Evolutionary conservation across 2,797 vertebrate species (phyloP).

Genomic region (Pogonophryne albipinna): DNA sequence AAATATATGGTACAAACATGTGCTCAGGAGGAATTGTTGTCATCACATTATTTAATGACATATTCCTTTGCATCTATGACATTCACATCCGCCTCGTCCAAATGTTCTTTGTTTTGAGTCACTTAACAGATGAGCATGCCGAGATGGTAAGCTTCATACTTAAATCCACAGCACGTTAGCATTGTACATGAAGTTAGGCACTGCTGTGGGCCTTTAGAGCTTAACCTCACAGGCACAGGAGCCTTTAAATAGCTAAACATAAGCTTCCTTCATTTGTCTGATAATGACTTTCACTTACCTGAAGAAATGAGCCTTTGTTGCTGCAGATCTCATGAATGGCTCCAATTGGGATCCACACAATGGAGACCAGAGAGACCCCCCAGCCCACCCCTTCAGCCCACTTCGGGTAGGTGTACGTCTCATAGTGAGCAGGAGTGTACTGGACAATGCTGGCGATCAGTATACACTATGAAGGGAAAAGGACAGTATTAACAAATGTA

Average conservation of each 20-base stretch:
- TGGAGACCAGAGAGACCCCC: conserved; percentile 79
- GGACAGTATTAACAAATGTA: not conserved
- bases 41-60: no score
- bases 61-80: no score
- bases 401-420: conserved; percentile 78
- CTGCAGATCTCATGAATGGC: conserved; percentile 81
- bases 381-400: conserved; percentile 85
- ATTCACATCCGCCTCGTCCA: not conserved
- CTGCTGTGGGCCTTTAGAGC: not conserved
- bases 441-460: conserved; percentile 79
- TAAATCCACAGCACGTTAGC: not conserved
- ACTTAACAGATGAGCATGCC: not conserved
- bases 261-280: not conserved
- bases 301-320: conserved; percentile 77
- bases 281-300: conserved; percentile 65
- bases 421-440: conserved; percentile 81
- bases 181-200: no score
- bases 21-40: not conserved
- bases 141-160: not conserved
- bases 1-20: not conserved
- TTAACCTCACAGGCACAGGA: not conserved
- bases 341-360: conserved; percentile 85
- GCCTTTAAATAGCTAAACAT: not conserved
- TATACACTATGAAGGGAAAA: conserved; percentile 70
- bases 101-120: not conserved